Conservation (phyloP, 2,797 vertebrate genomes). For the Silurus lanzhouensis region DNA sequence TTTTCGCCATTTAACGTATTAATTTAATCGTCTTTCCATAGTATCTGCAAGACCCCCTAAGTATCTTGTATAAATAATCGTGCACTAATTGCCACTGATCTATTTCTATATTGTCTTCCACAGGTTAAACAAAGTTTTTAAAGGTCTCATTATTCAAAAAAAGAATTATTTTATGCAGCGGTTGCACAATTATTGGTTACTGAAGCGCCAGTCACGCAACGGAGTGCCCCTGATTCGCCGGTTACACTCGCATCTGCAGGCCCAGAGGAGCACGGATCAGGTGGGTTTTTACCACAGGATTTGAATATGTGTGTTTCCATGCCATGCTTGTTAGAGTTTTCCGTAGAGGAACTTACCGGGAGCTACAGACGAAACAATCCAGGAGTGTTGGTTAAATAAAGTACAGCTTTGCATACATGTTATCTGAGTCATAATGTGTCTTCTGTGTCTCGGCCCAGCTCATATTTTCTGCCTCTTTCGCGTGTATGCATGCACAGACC, state of each 20-base stretch:
- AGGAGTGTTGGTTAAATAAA: background rate
- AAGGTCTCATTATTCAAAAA: slow-evolving; percentile 81
- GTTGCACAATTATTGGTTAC: slow-evolving; percentile 87
- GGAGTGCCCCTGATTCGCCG: slow-evolving; percentile 86
- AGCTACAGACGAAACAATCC: background rate
- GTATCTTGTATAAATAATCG: background rate
- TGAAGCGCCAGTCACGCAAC: slow-evolving; percentile 86
- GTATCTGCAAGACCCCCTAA: background rate
- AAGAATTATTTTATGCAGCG: slow-evolving; percentile 88
- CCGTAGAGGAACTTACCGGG: background rate
- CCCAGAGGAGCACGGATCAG: slow-evolving; percentile 81
- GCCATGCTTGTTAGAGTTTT: background rate
- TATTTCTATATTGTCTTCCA: slow-evolving; percentile 29
- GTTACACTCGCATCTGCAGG: slow-evolving; percentile 83
- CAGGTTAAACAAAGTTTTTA: slow-evolving; percentile 87
- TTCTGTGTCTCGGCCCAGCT: background rate
- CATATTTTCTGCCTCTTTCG: slow-evolving; percentile 2
- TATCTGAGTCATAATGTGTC: background rate
- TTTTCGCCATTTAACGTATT: no score
- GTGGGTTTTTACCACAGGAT: slow-evolving; percentile 55
- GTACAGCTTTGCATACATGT: background rate
- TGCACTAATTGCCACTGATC: background rate
- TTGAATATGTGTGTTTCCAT: background rate
- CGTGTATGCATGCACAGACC: slow-evolving; percentile 63
- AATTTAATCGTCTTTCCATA: no score